phyloP scores from a whole-genome alignment of 2,113 vertebrate species.

The Actenoides hombroni region DNA sequence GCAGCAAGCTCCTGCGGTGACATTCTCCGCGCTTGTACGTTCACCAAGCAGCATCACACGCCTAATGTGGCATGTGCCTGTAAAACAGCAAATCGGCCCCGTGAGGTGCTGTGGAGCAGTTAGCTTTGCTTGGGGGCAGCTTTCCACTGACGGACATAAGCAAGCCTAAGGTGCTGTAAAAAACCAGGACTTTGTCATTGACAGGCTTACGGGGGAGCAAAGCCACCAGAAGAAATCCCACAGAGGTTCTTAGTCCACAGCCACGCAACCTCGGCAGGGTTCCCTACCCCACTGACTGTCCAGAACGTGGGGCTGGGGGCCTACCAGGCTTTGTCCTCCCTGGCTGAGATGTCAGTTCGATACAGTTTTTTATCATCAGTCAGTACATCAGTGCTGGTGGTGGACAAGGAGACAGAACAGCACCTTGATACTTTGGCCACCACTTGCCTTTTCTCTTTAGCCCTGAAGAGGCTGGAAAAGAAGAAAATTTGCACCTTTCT shows the following conservation, averaged over 20 bases:
- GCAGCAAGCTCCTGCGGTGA: constrained; percentile 63
- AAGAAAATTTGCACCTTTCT: not conserved
- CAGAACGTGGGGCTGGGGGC: not conserved
- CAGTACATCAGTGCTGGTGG: rapidly evolving
- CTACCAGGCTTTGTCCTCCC: not conserved
- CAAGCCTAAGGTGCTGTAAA: not conserved
- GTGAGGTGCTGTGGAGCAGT: not conserved
- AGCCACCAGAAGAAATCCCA: rapidly evolving
- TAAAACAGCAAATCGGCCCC: rapidly evolving
- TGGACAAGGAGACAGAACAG: not conserved
- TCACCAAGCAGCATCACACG: not conserved
- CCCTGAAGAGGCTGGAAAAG: not conserved
- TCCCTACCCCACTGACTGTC: rapidly evolving
- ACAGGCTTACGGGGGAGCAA: not conserved
- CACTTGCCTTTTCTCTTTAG: not conserved
- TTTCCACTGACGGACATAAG: not conserved
- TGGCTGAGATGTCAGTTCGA: rapidly evolving
- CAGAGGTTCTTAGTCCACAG: not conserved
- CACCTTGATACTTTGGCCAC: rapidly evolving
- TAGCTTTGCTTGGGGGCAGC: not conserved
- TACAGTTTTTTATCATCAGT: not conserved
- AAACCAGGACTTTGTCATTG: not conserved
- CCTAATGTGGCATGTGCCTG: not conserved
- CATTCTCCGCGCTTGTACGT: constrained; percentile 20
- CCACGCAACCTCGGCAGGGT: rapidly evolving